Conservation (phyloP, 2,888 invertebrate genomes). For the Stenolophus ochropezus region DNA sequence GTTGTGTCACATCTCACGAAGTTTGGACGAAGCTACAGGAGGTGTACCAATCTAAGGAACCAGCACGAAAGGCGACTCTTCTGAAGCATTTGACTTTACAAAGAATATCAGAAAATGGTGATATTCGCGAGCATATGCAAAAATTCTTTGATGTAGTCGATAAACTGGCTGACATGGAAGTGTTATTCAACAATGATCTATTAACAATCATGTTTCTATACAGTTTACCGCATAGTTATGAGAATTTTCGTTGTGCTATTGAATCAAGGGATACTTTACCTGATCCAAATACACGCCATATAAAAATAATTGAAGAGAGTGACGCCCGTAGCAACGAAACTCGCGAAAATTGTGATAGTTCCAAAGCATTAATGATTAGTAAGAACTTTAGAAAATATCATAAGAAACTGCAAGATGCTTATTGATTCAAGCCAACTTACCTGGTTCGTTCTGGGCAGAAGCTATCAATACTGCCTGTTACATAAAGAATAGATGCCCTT, state of each 20-base stretch:
- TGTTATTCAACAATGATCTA: conserved; percentile 65
- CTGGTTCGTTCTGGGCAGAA: conserved; percentile 65
- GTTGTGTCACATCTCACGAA: conserved; percentile 64
- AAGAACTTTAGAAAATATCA: not conserved
- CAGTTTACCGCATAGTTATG: conserved; percentile 65
- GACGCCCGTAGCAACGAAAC: conserved; percentile 60
- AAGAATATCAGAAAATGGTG: conserved; percentile 65
- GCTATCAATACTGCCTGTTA: conserved; percentile 65
- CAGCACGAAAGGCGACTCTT: conserved; percentile 66
- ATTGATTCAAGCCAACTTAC: conserved; percentile 62
- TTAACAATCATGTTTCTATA: conserved; percentile 67
- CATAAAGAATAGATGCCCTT: conserved; percentile 65
- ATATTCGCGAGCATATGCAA: conserved; percentile 66
- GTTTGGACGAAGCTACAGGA: conserved; percentile 67
- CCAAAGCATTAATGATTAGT: not conserved
- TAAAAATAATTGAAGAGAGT: conserved; percentile 62
- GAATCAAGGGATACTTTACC: conserved; percentile 67
- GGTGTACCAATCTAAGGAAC: conserved; percentile 67
- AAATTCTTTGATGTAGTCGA: conserved; percentile 67
- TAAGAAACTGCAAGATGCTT: conserved; percentile 63
- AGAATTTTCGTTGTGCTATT: conserved; percentile 67
- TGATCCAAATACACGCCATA: conserved; percentile 62
- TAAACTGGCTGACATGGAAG: conserved; percentile 66
- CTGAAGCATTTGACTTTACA: conserved; percentile 67
- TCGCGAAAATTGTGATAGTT: not conserved